Base-by-base conservation (phyloP, 1,140 invertebrate species). In the Vanessa tameamea region DNA sequence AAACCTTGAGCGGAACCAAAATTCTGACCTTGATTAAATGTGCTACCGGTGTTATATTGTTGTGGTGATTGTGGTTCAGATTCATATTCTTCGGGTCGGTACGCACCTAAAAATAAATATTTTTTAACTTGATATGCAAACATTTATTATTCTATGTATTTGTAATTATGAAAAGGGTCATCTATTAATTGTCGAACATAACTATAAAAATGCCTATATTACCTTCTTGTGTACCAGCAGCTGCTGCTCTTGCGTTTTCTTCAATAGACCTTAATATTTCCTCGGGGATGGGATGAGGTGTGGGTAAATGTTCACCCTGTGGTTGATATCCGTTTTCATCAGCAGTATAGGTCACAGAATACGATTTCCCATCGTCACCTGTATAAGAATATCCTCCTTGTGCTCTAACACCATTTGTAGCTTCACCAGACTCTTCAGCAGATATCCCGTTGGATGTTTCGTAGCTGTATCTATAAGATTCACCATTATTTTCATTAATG, bases 321-420 rank as follows among this genome's bases (percentile, higher is more conserved):
- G 93, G 91, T 67, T 85, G 94, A 88, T 96, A 97, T 1, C 96
- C 96, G 71, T 96, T 96, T 84, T 97, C 96, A 81, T 97, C 96
- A 70, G 97, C 97, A 15, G 95, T 95, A 91, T 97, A 98, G 13
- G 94, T 95, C 14, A 98, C 83, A 1, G 93, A 93, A 75, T 96
- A 95, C 23, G 94, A 84, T 37, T 95, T 92, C 0, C 97, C 97
- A 82, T 97, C 96, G 26, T 96, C 95, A 64, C 95, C 89, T 48
- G 88, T 91, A 61, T 92, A 92, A 8, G 90, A 81, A 69, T 84
- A 92, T 15, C 68, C 88, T 66, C 91, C 91, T 67, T 91, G 88
- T 67, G 90, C 91, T 65, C 79, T 86, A 0, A 92, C 89, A 48
- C 91, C 91, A 76, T 89, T 85, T 0, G 88, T 88, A 37, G 89